Evolutionary conservation across 2,113 vertebrate species (phyloP), one percentile per base, ranked within the genome.

Genomic region (Pseudolaguvia tuberculata): DNA sequence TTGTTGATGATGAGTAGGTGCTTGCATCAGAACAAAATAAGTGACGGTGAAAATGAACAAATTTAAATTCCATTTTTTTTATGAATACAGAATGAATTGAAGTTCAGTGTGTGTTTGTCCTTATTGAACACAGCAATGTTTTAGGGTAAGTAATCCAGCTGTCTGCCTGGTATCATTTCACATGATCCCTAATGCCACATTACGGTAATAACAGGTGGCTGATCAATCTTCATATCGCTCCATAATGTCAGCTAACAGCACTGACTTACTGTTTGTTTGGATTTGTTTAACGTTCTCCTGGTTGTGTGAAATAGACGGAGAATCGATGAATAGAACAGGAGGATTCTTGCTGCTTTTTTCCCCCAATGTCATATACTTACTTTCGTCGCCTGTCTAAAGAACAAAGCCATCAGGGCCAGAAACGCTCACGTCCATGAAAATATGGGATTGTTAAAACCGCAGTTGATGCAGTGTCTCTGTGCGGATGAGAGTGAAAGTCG

Each of bases 401-500:
- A 70, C 15, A 66, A 67, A 52, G 50, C 14, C 21, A 72, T 51
- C 45, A 48, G 6, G 31, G 59, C 48, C 56, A 50, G 65, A 58
- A 47, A 45, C 42, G 21, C 31, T 56, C 42, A 18, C 57, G 69
- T 20, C 53, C 15, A 27, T 23, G 48, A 45, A 35, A 50, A 48
- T 8, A 11, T 66, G 47, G 47, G 47, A 29, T 65, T 47, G 17
- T 59, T 23, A 48, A 68, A 69, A 77, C 72, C 35, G 83, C 81
- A 81, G 67, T 72, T 76, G 78, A 82, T 82, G 35, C n/a, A n/a
- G n/a, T n/a, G 17, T 56, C 25, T 83, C 80, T 88, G 85, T 80
- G 77, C 70, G 79, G 77, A 79, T 86, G 85, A 86, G 82, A 73
- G 85, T 80, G 84, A 79, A 70, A 82, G 67, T 78, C 68, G 55